Conservation (phyloP, 2,888 invertebrate species). For the Lithosia quadra region DNA sequence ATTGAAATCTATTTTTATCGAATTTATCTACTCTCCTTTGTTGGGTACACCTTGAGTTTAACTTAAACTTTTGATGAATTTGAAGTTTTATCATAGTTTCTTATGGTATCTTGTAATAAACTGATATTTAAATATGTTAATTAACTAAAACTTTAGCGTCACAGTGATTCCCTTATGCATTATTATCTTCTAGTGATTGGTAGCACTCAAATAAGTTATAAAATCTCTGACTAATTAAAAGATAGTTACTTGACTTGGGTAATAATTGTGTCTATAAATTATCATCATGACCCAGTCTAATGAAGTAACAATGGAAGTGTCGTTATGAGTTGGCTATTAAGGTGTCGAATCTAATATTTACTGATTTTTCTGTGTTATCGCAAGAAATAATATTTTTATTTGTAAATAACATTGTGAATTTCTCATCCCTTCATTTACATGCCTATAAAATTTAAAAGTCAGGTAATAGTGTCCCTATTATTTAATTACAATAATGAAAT, state of each 20-base stretch:
- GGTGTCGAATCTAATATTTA: too few species aligned
- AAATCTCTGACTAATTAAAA: too few species aligned
- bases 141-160: background rate
- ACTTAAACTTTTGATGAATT: background rate
- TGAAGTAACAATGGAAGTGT: too few species aligned
- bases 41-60: background rate
- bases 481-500: too few species aligned
- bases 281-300: too few species aligned
- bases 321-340: too few species aligned
- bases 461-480: too few species aligned
- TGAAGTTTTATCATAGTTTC: background rate
- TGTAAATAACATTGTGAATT: background rate
- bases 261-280: too few species aligned
- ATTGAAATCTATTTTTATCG: background rate
- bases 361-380: too few species aligned
- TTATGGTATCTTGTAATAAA: constrained; percentile 1
- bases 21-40: background rate
- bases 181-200: background rate
- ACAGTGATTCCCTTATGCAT: background rate
- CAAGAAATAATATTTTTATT: background rate
- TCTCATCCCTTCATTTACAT: background rate
- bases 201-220: too few species aligned
- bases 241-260: too few species aligned
- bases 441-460: background rate
- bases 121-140: background rate